phyloP scores from a whole-genome alignment of 1,140 invertebrate species.

The Diachasma alloeum region DNA sequence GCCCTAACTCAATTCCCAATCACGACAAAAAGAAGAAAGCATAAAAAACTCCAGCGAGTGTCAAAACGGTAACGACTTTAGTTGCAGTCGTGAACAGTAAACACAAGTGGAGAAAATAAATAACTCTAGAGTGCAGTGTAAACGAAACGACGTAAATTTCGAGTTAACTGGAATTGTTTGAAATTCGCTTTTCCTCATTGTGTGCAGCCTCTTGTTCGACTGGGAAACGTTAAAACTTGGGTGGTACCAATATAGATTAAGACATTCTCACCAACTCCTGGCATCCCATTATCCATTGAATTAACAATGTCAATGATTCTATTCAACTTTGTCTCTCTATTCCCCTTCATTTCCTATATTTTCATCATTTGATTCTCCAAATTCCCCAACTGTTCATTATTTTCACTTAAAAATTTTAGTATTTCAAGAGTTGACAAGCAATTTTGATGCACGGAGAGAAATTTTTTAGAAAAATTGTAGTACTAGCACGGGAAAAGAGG shows the following conservation, averaged over 20 bases:
- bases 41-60: background rate
- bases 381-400: too few species aligned
- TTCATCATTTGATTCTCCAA: too few species aligned
- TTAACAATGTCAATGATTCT: background rate
- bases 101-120: background rate
- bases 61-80: background rate
- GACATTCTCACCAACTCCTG: background rate
- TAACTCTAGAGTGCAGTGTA: background rate
- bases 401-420: too few species aligned
- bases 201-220: background rate
- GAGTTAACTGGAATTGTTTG: constrained; percentile 9
- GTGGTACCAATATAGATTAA: background rate
- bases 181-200: background rate
- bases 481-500: too few species aligned
- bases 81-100: background rate
- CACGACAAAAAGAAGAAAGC: background rate
- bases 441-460: too few species aligned
- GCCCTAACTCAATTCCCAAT: background rate
- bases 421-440: too few species aligned
- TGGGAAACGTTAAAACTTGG: constrained; percentile 19
- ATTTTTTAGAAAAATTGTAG: too few species aligned
- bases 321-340: background rate
- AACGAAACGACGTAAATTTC: background rate
- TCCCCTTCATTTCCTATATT: too few species aligned
- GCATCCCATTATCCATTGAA: constrained; percentile 12